phyloP scores from a whole-genome alignment of 2,797 vertebrate genomes.

The Acropternis orthonyx region DNA sequence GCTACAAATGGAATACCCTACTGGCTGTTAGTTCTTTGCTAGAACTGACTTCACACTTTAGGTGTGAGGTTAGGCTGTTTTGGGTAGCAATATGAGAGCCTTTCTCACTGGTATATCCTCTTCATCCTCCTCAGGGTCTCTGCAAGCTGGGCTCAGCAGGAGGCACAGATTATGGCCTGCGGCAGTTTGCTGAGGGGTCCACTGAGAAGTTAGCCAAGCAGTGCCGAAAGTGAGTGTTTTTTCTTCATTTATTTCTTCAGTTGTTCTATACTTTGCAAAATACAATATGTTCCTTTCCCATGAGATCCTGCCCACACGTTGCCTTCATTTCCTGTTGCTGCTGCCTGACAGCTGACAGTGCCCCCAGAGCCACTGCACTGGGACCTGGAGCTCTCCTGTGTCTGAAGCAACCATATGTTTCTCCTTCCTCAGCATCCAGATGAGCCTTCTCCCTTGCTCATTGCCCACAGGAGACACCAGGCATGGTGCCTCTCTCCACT shows the following conservation, averaged over 20 bases:
- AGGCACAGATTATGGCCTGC: conserved; percentile 91
- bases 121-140: conserved; percentile 82
- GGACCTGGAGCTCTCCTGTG: neutral
- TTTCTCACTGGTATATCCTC: neutral
- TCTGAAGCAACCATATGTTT: no score
- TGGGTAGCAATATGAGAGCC: neutral
- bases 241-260: neutral
- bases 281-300: neutral
- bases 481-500: neutral
- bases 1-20: neutral
- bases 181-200: conserved; percentile 97
- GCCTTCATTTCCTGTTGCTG: neutral
- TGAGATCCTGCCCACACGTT: neutral
- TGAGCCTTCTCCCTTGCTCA: neutral
- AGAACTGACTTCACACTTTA: neutral
- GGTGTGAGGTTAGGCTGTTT: neutral
- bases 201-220: conserved; percentile 97
- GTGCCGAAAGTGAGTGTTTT: conserved; percentile 93
- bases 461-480: neutral
- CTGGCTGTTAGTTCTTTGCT: neutral
- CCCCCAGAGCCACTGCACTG: neutral
- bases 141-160: conserved; percentile 98
- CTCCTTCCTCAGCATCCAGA: neutral
- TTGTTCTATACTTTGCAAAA: neutral
- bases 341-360: neutral